Evolutionary conservation across 2,888 invertebrate genomes (phyloP), one percentile per base, ranked within the genome.

Genomic region (Boloria selene): DNA sequence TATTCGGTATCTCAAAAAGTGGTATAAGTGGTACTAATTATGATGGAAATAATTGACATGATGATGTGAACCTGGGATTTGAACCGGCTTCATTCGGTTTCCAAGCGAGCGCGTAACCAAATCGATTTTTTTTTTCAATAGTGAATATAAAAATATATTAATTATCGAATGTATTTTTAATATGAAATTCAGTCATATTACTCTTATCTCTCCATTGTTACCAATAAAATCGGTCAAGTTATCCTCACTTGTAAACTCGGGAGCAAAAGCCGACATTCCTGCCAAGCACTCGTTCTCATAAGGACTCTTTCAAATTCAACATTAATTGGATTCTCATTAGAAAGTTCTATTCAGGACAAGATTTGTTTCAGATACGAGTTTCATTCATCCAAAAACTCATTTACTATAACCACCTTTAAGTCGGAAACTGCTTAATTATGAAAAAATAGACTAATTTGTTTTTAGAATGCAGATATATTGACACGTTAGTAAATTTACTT

Each of bases 281-380:
- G 58, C 42, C 51, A 45, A 64, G 64, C 44, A 51, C 58, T 58
- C 58, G 58, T 44, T 44, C 64, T 51, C 51, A 17, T 52, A 52
- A 64, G 50, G 26, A 58, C 31, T 49, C 44, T 58, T 63, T 58
- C 58, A 52, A 18, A 52, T 52, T 51, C 58, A 51, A 18, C 51
- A 56, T 58, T 64, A 64, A 64, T 64, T 64, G 45, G 51, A 64
- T 58, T 58, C 58, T 58, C 58, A 58, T 64, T 58, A 56, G 54
- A 47, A 56, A 51, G 55, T 55, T 56, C 50, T 38, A 49, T 47
- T 53, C 22, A 53, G 13, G 38, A 49, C 38, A 49, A 50, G 55
- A 44, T 18, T 14, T 14, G 44, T 22, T 55, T 55, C 55, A 55
- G 44, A 55, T 55, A 22, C 22, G n/a, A 55, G 44, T n/a, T 7